These are phyloP conservation scores for Istiophorus platypterus DNA, from an alignment of 2,113 vertebrate genomes.

Conservation along the genomic window DNA sequence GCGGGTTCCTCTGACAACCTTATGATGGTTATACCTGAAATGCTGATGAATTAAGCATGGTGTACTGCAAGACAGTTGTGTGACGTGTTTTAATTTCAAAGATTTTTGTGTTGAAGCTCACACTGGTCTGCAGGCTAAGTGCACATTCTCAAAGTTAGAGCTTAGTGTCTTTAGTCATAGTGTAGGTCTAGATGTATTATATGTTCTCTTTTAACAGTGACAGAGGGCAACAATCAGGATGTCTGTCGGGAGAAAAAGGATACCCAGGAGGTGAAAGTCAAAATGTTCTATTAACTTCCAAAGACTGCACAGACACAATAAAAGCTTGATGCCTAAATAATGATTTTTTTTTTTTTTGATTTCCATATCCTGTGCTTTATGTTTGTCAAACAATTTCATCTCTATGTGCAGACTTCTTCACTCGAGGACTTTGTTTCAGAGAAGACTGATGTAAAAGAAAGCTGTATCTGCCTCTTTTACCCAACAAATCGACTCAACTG, in stretches of 20 bases:
- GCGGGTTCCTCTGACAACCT: not conserved
- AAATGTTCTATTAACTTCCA: not conserved
- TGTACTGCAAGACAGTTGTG: not conserved
- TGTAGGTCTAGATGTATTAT: not conserved
- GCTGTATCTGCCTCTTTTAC: slow-evolving; percentile 50
- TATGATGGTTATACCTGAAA: not conserved
- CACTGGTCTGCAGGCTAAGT: not conserved
- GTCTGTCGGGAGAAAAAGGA: rapidly evolving
- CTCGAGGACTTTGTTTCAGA: rapidly evolving
- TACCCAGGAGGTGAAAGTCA: not conserved
- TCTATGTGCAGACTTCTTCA: rapidly evolving
- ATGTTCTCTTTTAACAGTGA: slow-evolving; percentile 24
- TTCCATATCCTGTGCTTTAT: not conserved
- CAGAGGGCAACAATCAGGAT: not conserved
- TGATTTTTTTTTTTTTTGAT: not conserved
- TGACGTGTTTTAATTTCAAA: not conserved
- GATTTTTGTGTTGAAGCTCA: not conserved
- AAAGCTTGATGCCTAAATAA: not conserved
- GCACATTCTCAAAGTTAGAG: not conserved
- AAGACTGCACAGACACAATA: not conserved
- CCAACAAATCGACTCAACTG: slow-evolving; percentile 62
- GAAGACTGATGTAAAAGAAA: rapidly evolving
- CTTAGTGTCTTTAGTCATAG: not conserved
- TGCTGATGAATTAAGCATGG: not conserved
- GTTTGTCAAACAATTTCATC: slow-evolving; percentile 22